phyloP scores from a whole-genome alignment of 1,140 invertebrate species.

The Bombus polaris region DNA sequence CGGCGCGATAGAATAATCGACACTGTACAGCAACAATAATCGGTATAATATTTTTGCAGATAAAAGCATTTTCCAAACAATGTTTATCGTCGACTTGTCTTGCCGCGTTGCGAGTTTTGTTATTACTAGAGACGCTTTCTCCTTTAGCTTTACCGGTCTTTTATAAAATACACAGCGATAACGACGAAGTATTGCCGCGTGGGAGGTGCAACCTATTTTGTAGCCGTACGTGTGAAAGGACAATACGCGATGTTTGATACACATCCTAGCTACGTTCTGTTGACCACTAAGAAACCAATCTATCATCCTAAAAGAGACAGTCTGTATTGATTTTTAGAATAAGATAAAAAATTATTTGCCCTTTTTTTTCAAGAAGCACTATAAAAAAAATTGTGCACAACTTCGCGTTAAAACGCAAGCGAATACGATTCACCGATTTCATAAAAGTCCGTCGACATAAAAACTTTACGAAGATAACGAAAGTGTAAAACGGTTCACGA shows the following conservation, averaged over 20 bases:
- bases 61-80: conserved; percentile 1
- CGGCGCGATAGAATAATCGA: background rate
- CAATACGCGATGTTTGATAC: conserved; percentile 25
- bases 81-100: background rate
- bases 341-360: background rate
- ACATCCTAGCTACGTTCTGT: background rate
- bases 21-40: background rate
- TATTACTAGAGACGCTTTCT: background rate
- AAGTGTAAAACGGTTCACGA: background rate
- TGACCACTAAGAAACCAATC: background rate
- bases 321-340: background rate
- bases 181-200: background rate
- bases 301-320: background rate
- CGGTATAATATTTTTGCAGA: background rate
- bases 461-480: background rate
- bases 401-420: too few relatives aligned
- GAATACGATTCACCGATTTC: background rate
- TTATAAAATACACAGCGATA: conserved; percentile 38
- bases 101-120: background rate
- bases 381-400: too few relatives aligned
- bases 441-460: background rate
- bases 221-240: conserved; percentile 22
- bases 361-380: background rate
- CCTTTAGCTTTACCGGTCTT: conserved; percentile 43
- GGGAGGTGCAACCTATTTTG: conserved; percentile 1